A percentile compares a stretch with the other conserved stretches of the same genome.
phyloP scores from a whole-genome alignment of 2,113 vertebrate species.

The Herpetotheres cachinnans region DNA sequence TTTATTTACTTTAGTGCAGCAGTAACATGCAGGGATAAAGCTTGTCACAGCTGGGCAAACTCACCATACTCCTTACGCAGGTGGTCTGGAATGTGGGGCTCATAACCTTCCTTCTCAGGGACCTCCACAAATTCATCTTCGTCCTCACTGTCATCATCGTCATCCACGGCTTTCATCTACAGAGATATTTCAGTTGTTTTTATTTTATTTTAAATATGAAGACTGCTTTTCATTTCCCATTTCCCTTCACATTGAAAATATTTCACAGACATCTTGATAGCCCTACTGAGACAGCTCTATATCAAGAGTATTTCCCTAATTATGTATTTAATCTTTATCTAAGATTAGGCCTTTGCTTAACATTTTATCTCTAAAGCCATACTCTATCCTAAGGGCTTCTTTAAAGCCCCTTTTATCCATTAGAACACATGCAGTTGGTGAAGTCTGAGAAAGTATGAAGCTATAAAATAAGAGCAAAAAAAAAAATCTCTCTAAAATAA shows the following conservation, averaged over 20 bases:
- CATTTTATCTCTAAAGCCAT: slow-evolving; percentile 39
- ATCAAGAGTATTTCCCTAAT: slow-evolving; percentile 31
- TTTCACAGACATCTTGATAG: background rate
- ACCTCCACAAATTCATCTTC: slow-evolving; percentile 92
- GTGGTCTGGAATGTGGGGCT: slow-evolving; percentile 87
- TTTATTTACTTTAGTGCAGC: slow-evolving; percentile 71
- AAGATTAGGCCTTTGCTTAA: slow-evolving; percentile 26
- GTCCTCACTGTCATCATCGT: slow-evolving; percentile 55
- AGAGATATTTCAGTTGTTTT: background rate
- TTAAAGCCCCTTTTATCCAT: slow-evolving; percentile 33
- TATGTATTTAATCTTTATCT: slow-evolving; percentile 33
- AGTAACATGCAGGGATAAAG: slow-evolving; percentile 53
- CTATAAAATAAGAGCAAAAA: slow-evolving; percentile 1
- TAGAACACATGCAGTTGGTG: background rate
- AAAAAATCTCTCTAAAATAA: background rate
- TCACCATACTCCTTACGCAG: slow-evolving; percentile 87
- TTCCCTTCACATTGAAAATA: background rate
- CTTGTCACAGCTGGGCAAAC: slow-evolving; percentile 74
- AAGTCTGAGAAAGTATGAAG: slow-evolving; percentile 32
- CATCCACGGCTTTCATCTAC: slow-evolving; percentile 65
- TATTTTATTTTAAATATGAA: background rate
- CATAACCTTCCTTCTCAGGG: slow-evolving; percentile 94
- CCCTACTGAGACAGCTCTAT: background rate
- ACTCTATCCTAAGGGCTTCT: slow-evolving; percentile 14
- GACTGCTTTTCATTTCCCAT: background rate